Base-by-base conservation (phyloP, 1,140 invertebrate species). In the Aphidius gifuensis region DNA sequence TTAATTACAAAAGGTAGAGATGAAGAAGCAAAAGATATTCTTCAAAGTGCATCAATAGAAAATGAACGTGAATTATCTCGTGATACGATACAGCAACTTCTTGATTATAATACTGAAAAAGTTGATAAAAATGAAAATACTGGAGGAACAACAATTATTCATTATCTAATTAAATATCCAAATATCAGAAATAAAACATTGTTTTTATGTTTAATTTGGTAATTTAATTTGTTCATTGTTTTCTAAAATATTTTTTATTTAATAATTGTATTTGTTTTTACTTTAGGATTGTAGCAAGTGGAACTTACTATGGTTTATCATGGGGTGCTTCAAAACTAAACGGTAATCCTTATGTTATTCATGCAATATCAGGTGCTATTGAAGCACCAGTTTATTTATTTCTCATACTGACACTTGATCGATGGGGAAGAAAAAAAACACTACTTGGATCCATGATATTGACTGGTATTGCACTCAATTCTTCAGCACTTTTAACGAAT, bases 231-330 rank as follows among this genome's bases (percentile, higher is more conserved):
- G 1, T 50, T 16, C 2, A 32, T 32, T 32, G 1, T 3, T 32
- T 3, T 32, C 56, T 53, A 21, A 45, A 54, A 21, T 39, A 9
- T 3, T 57, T 64, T 38, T 50, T 21, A 16, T 65, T 61, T 50
- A 5, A 6, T n/a, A 9, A 21, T 44, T 32, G 45, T 49, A 6
- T 39, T 21, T 49, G 42, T 66, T 64, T 60, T 56, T 67, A 63
- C 78, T 81, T 11, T 68, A 90, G 88, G 90, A 86, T 92, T 70
- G 88, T 90, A 9, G 90, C 88, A 71, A 88, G 88, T 56, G 86
- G 88, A 48, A 87, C 91, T 6, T 93, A 93, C 74, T 93, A 93
- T 68, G 92, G 90, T 1, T 74, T 94, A 5, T 91, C 91, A 0
- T 89, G 91, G 84, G 91, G 90, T 69, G 88, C 89, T 2, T 87